Conservation (phyloP, 2,888 invertebrate genomes). For the Patella ulyssiponensis region DNA sequence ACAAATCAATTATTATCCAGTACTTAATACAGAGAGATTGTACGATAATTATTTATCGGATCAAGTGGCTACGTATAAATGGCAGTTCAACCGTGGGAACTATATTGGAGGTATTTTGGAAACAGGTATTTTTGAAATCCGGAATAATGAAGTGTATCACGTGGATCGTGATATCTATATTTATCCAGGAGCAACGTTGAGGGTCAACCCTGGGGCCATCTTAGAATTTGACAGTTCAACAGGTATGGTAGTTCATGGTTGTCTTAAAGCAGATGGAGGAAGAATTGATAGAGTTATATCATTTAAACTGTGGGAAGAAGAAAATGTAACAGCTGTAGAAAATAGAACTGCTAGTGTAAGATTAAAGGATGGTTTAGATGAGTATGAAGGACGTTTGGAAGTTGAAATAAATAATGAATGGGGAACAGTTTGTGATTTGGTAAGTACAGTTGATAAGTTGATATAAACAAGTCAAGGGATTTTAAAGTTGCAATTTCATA, state of each 20-base stretch:
- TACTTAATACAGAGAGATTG: constrained; percentile 89
- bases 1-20: constrained; percentile 91
- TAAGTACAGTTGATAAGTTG: constrained; percentile 38
- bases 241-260: constrained; percentile 93
- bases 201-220: constrained; percentile 89
- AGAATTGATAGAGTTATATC: constrained; percentile 32
- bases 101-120: constrained; percentile 64
- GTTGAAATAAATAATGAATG: constrained; percentile 88
- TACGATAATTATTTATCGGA: constrained; percentile 86
- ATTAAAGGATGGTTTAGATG: constrained; percentile 85
- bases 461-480: too few relatives aligned
- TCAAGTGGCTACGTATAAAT: constrained; percentile 84
- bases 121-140: constrained; percentile 38
- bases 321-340: constrained; percentile 47
- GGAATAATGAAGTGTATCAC: constrained; percentile 76
- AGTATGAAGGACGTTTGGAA: constrained; percentile 86
- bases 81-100: constrained; percentile 73
- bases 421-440: constrained; percentile 95
- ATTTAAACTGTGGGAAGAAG: constrained; percentile 52
- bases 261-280: constrained; percentile 77
- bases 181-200: constrained; percentile 90
- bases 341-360: constrained; percentile 78
- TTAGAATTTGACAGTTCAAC: constrained; percentile 90
- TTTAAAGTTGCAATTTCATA: too few relatives aligned
- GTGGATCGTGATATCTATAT: constrained; percentile 96